These are phyloP conservation scores for Priapulus caudatus DNA, from an alignment of 2,888 invertebrate species.

Conservation along the genomic window DNA sequence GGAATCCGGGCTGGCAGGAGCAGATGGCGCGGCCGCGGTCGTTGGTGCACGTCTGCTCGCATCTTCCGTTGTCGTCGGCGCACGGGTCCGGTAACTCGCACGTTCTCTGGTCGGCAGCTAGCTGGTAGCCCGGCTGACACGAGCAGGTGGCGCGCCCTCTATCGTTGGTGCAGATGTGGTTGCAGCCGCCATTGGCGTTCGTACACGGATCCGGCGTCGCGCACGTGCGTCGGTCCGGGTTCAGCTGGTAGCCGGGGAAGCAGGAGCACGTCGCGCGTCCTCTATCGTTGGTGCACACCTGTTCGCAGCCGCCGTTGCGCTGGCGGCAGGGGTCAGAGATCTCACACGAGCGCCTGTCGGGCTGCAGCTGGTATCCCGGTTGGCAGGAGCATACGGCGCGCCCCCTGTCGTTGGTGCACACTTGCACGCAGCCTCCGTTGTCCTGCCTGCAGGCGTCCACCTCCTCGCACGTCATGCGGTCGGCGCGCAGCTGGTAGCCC, in stretches of 20 bases:
- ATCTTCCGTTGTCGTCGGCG: constrained; percentile 47
- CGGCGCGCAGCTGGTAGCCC: constrained; percentile 26
- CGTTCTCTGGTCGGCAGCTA: constrained; percentile 26
- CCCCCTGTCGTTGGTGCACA: constrained; percentile 7
- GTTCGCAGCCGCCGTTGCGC: constrained; percentile 51
- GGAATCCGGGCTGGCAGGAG: constrained; percentile 41
- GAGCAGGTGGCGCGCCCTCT: constrained; percentile 33
- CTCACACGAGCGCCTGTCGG: constrained; percentile 24
- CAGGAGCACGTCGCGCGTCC: constrained; percentile 25
- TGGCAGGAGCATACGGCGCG: constrained; percentile 6
- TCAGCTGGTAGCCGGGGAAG: constrained; percentile 31
- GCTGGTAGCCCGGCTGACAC: constrained; percentile 31
- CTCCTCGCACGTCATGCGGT: constrained; percentile 30
- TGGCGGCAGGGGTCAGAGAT: constrained; percentile 46
- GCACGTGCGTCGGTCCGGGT: constrained; percentile 25
- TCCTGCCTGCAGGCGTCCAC: neutral
- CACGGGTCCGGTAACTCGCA: constrained; percentile 46
- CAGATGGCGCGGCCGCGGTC: constrained; percentile 45
- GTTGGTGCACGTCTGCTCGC: constrained; percentile 52
- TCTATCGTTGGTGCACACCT: constrained; percentile 46
- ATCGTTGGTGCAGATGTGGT: constrained; percentile 38
- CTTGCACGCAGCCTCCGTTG: constrained; percentile 23
- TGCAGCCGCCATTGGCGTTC: constrained; percentile 33
- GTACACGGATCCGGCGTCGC: constrained; percentile 32
- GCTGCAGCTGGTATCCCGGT: constrained; percentile 10